These are phyloP conservation scores for Tarsius wallacei DNA, from an alignment of 2,797 vertebrate species.

Conservation along the genomic window DNA sequence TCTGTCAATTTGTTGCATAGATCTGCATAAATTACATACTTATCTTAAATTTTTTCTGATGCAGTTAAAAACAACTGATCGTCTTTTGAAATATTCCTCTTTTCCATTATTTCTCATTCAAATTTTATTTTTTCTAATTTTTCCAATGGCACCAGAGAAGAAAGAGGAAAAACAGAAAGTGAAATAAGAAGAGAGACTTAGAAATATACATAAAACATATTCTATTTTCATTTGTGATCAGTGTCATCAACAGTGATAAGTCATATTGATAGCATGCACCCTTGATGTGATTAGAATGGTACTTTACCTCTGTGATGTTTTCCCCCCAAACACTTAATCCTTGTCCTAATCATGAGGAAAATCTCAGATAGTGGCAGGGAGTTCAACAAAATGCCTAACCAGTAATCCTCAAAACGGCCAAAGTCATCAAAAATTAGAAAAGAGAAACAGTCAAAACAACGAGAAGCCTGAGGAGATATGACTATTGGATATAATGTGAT, in stretches of 20 bases:
- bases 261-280: background rate
- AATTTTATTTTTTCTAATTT: slow-evolving; percentile 9
- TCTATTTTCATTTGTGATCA: background rate
- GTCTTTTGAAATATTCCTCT: slow-evolving; percentile 4
- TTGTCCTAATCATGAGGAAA: slow-evolving; percentile 18
- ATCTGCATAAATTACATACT: background rate
- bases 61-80: background rate
- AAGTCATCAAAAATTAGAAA: background rate
- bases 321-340: background rate
- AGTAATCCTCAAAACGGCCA: background rate
- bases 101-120: background rate
- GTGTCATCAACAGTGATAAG: background rate
- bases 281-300: background rate
- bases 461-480: background rate
- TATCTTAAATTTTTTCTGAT: slow-evolving; percentile 23
- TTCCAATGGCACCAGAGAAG: background rate
- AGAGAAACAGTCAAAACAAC: slow-evolving; percentile 18
- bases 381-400: slow-evolving; percentile 18
- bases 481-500: background rate
- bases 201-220: background rate
- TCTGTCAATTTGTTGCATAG: background rate
- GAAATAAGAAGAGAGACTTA: slow-evolving; percentile 3
- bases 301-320: background rate
- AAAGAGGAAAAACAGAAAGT: background rate
- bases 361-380: background rate